These are phyloP conservation scores for Trachurus trachurus DNA, from an alignment of 2,797 vertebrate genomes.

Conservation along the genomic window DNA sequence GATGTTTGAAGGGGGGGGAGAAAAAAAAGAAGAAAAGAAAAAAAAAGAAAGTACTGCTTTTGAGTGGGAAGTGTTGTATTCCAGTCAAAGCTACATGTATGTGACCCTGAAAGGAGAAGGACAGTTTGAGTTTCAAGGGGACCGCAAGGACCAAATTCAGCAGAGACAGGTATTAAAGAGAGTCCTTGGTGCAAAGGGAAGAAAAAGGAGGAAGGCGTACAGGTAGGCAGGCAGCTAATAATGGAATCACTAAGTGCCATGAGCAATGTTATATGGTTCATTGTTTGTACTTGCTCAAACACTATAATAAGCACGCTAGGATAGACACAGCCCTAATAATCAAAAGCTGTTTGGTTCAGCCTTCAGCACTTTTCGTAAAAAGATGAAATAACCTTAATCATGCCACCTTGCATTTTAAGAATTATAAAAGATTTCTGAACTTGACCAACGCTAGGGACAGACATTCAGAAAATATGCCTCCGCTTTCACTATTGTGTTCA, in stretches of 20 bases:
- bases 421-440: not conserved
- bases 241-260: not conserved
- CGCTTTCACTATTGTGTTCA: not conserved
- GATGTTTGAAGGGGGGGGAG: not conserved
- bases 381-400: not conserved
- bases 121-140: conserved; percentile 2
- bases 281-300: not conserved
- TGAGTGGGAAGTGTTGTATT: not conserved
- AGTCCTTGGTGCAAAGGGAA: not conserved
- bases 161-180: not conserved
- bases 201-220: not conserved
- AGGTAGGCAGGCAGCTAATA: not conserved
- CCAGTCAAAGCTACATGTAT: not conserved
- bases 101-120: conserved; percentile 19
- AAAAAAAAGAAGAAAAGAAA: not conserved
- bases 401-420: not conserved
- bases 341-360: not conserved
- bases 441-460: not conserved
- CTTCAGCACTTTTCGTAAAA: not conserved
- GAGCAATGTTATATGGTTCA: not conserved
- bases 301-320: not conserved
- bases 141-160: not conserved
- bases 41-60: not conserved
- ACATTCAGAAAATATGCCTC: not conserved
- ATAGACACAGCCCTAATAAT: not conserved